A percentile compares a stretch with the other conserved stretches of the same genome.
These are phyloP conservation scores for Melanotaenia nigrans DNA, from an alignment of 2,797 vertebrate species.

Conservation along the genomic window DNA sequence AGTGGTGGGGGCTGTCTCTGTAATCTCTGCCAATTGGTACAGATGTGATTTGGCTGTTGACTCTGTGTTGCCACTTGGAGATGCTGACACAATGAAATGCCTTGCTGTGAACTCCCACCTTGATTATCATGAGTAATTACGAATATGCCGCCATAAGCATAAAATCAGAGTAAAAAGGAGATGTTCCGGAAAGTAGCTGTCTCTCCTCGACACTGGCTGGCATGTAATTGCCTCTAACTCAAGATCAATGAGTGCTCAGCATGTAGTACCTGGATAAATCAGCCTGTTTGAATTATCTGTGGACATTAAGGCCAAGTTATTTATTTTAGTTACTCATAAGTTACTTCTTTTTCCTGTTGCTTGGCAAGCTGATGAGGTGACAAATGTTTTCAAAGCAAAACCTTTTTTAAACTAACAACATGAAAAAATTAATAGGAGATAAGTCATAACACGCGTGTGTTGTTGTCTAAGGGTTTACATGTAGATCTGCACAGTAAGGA, in stretches of 20 bases:
- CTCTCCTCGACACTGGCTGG: constrained; percentile 65
- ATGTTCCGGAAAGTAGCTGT: constrained; percentile 53
- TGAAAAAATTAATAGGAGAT: constrained; percentile 3
- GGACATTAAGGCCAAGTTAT: constrained; percentile 17
- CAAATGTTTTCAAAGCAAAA: neutral
- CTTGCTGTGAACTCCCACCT: constrained; percentile 78
- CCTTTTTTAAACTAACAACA: constrained; percentile 8
- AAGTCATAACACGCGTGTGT: neutral
- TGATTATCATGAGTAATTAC: constrained; percentile 85
- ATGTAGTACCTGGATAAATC: constrained; percentile 65
- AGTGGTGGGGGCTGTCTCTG: constrained; percentile 43
- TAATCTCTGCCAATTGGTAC: constrained; percentile 64
- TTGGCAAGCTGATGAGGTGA: neutral
- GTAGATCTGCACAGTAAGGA: neutral
- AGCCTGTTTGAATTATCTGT: constrained; percentile 47
- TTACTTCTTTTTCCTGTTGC: neutral
- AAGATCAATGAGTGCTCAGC: constrained; percentile 70
- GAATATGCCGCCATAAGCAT: constrained; percentile 74
- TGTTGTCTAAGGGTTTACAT: neutral
- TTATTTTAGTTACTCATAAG: neutral
- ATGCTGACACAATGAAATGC: constrained; percentile 75
- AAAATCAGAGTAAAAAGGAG: constrained; percentile 65
- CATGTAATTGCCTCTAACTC: constrained; percentile 70
- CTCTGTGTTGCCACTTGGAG: constrained; percentile 70
- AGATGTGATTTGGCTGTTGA: constrained; percentile 71